A percentile compares a stretch with the other conserved stretches of the same genome.
Evolutionary conservation across 2,113 vertebrate genomes (phyloP).

Genomic region (Balaenoptera acutorostrata): DNA sequence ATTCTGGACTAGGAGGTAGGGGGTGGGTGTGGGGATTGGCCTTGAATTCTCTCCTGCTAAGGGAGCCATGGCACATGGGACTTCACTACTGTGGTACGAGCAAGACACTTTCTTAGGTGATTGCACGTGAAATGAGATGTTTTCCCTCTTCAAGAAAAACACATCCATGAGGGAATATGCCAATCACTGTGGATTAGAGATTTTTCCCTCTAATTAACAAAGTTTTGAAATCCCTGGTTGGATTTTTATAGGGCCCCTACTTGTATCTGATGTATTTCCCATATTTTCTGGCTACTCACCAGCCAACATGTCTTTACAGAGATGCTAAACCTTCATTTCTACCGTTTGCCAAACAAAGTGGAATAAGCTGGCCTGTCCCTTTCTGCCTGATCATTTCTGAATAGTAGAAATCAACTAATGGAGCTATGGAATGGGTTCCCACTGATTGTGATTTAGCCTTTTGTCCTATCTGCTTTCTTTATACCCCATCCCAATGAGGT

Average conservation of each 20-base stretch:
- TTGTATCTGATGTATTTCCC: background rate
- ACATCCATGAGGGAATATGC: background rate
- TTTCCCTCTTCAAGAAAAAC: background rate
- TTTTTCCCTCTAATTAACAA: background rate
- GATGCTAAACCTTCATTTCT: background rate
- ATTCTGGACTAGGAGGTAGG: too few relatives aligned
- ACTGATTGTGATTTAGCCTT: slow-evolving; percentile 17
- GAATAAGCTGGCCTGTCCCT: background rate
- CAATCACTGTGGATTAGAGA: background rate
- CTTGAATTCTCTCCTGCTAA: background rate
- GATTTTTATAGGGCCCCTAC: background rate
- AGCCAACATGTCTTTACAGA: background rate
- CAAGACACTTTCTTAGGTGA: background rate
- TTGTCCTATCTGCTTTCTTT: background rate
- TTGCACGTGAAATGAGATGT: background rate
- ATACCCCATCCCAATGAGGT: background rate
- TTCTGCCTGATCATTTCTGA: background rate
- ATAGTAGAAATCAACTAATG: background rate
- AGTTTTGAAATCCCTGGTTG: background rate
- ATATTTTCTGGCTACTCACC: background rate
- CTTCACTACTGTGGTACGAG: background rate
- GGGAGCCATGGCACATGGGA: background rate
- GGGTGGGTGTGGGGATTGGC: too few relatives aligned
- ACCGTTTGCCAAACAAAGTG: background rate
- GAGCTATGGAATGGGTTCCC: background rate